Conservation (phyloP, 2,888 invertebrate genomes). For the Ennomos fuscantarius region DNA sequence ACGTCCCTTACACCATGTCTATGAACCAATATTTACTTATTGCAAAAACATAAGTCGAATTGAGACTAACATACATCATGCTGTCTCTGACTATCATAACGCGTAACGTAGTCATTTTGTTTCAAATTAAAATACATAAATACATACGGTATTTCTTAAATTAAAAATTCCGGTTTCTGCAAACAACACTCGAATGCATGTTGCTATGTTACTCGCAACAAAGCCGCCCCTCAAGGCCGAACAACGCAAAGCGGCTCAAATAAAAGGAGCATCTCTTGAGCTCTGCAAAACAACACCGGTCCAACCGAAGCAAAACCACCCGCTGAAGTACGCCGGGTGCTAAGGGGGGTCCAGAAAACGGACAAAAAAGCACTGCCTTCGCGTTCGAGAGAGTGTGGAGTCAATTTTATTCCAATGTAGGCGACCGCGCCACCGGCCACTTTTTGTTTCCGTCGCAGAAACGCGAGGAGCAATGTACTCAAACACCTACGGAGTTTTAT, state of each 20-base stretch:
- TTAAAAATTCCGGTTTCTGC: conserved; percentile 80
- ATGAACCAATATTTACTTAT: too few species aligned
- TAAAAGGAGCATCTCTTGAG: conserved; percentile 84
- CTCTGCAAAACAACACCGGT: conserved; percentile 82
- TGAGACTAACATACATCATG: too few species aligned
- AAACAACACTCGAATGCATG: conserved; percentile 81
- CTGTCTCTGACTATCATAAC: too few species aligned
- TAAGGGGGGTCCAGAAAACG: conserved; percentile 66
- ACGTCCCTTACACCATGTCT: too few species aligned
- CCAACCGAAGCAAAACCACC: conserved; percentile 84
- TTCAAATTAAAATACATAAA: conserved; percentile 48
- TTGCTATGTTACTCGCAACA: conserved; percentile 73
- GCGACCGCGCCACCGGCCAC: conserved; percentile 82
- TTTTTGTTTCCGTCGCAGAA: conserved; percentile 83
- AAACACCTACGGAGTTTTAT: conserved; percentile 82
- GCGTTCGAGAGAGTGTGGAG: conserved; percentile 85
- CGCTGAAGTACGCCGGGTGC: conserved; percentile 79
- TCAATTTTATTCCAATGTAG: conserved; percentile 85
- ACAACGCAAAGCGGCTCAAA: conserved; percentile 81
- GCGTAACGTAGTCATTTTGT: background rate
- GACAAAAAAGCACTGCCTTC: conserved; percentile 79
- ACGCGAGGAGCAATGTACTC: conserved; percentile 81
- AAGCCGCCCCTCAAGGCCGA: conserved; percentile 80
- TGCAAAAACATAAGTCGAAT: too few species aligned
- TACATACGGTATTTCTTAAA: conserved; percentile 74